These are phyloP conservation scores for Drosophila pseudoananassae DNA, from an alignment of 1,140 invertebrate genomes.

Conservation along the genomic window DNA sequence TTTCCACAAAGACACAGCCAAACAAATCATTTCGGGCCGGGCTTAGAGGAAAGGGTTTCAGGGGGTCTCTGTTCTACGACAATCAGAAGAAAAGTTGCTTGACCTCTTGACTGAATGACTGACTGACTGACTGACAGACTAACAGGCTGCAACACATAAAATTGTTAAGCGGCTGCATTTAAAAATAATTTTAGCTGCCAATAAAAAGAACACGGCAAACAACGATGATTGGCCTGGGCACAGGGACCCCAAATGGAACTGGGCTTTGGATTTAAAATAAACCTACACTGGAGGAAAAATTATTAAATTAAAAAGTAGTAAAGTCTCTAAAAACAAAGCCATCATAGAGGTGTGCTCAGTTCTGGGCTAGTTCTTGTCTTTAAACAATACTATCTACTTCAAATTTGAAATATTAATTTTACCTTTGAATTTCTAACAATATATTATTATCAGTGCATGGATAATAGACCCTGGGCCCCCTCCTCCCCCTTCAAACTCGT, in stretches of 20 bases:
- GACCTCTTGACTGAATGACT: constrained; percentile 70
- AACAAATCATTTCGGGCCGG: constrained; percentile 63
- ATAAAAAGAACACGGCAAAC: constrained; percentile 61
- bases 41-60: background rate
- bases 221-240: constrained; percentile 50
- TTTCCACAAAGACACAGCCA: constrained; percentile 47
- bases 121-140: constrained; percentile 39
- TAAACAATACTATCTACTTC: no score
- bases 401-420: no score
- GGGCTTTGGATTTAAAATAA: constrained; percentile 6
- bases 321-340: background rate
- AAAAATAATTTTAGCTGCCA: constrained; percentile 81
- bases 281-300: background rate
- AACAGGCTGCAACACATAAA: constrained; percentile 63
- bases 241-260: constrained; percentile 15
- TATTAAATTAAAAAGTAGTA: background rate
- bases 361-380: no score
- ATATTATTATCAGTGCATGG: constrained; percentile 11
- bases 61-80: constrained; percentile 17
- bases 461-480: constrained; percentile 47
- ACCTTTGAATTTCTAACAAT: background rate
- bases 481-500: constrained; percentile 51
- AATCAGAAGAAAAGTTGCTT: constrained; percentile 74
- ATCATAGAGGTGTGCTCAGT: no score
- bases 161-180: constrained; percentile 81